Evolutionary conservation across 2,797 vertebrate genomes (phyloP).

Genomic region (Sciurus carolinensis): DNA sequence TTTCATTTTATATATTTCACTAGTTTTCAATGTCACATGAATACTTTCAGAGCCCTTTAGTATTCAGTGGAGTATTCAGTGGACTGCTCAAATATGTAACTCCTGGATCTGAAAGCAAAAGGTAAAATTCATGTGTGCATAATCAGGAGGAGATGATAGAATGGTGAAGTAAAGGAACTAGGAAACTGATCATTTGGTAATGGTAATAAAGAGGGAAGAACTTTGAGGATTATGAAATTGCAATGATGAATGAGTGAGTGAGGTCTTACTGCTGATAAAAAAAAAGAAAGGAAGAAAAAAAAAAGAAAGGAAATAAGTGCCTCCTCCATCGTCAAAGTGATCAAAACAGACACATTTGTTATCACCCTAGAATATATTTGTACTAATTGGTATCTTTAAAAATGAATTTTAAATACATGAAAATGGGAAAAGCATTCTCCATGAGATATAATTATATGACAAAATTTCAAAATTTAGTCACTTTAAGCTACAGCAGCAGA

Average conservation of each 20-base stretch:
- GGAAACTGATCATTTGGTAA: neutral
- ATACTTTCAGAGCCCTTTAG: neutral
- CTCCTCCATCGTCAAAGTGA: neutral
- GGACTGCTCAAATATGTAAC: neutral
- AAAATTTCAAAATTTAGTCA: slow-evolving; percentile 47
- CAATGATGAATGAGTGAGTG: neutral
- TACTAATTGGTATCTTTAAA: neutral
- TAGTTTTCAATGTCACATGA: neutral
- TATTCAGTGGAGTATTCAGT: neutral
- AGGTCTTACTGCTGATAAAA: neutral
- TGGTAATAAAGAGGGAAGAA: neutral
- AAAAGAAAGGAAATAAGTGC: neutral
- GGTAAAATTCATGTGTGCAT: neutral
- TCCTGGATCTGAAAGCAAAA: neutral
- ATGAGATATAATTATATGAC: slow-evolving; percentile 16
- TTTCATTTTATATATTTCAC: neutral
- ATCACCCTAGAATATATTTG: neutral
- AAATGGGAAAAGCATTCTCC: neutral
- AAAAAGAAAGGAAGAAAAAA: neutral
- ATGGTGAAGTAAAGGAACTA: neutral
- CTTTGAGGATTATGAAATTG: neutral
- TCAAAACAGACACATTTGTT: neutral
- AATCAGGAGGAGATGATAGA: neutral
- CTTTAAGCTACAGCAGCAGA: neutral
- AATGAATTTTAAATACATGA: neutral